phyloP scores from a whole-genome alignment of 2,888 invertebrate genomes.

The Agriopis aurantiaria region DNA sequence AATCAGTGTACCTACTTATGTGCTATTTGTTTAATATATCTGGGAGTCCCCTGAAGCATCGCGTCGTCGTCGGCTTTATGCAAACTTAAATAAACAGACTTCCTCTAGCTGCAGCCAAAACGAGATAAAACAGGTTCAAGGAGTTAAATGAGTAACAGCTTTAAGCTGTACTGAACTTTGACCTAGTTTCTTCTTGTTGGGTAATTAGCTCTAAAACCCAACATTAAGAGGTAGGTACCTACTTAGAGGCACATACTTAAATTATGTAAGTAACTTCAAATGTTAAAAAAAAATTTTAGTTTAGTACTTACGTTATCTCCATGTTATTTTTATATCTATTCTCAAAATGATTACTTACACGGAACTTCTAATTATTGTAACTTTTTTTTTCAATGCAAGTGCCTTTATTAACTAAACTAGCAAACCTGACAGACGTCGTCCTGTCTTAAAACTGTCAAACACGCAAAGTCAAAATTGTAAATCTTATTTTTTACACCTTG shows the following conservation, averaged over 20 bases:
- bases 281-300: neutral
- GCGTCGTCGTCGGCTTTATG: slow-evolving; percentile 50
- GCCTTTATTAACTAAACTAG: too few species aligned
- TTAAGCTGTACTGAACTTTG: slow-evolving; percentile 63
- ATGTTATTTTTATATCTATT: neutral
- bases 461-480: too few species aligned
- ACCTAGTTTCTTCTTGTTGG: slow-evolving; percentile 58
- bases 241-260: neutral
- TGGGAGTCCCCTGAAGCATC: slow-evolving; percentile 44
- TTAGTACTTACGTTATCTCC: too few species aligned
- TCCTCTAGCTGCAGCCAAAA: slow-evolving; percentile 64
- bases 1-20: neutral
- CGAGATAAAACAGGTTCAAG: slow-evolving; percentile 77
- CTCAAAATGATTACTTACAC: neutral
- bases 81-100: slow-evolving; percentile 66
- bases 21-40: slow-evolving; percentile 25
- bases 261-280: slow-evolving; percentile 27
- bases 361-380: too few species aligned
- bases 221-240: slow-evolving; percentile 4
- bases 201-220: slow-evolving; percentile 59
- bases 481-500: too few species aligned
- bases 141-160: slow-evolving; percentile 75
- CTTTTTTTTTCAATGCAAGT: too few species aligned
- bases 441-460: too few species aligned
- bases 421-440: too few species aligned